Evolutionary conservation across 92 coral and sea anemone species (phyloP), one percentile per base, ranked within the genome.

Genomic region (Palythoa caribaeorum): DNA sequence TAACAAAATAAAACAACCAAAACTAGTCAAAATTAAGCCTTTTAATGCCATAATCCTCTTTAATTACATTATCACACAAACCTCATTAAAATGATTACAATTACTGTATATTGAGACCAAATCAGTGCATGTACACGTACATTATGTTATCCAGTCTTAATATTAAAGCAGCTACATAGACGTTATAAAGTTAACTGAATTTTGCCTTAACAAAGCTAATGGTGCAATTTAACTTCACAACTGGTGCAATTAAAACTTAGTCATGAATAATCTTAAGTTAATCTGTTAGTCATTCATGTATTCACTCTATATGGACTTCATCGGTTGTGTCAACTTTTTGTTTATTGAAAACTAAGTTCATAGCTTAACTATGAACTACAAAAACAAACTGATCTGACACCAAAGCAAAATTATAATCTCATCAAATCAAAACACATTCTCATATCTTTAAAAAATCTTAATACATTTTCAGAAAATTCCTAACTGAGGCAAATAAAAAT

Each of bases 1-100:
- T 4, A 44, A 44, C 11, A 78, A 78, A 71, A 70, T 75, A 72
- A 68, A 73, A 28, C 37, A 60, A 79, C 76, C 83, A 83, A 55
- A 59, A 62, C 78, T 68, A 84, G 81, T 71, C 92, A 85, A 90
- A 90, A 86, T 90, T 90, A 90, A 60, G 85, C 77, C 84, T 90
- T 90, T 85, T 90, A 78, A 78, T 57, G 71, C 71, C 55, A 54
- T 78, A 78, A 78, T 35, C 55, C 70, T 78, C 71, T 78, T 53
- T 57, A 57, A 38, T 78, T 54, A 54, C 83, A 77, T 53, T 77
- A 78, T 57, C 55, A 54, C 71, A 78, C 70, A 12, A 13, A 36
- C 54, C 37, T 59, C 21, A 47, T 78, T 36, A 55, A 47, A 51
- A 72, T 11, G 77, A 57, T 78, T 37, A 78, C 83, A 55, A 8